Evolutionary conservation across 2,797 vertebrate species (phyloP).

Genomic region (Intellagama lesueurii): DNA sequence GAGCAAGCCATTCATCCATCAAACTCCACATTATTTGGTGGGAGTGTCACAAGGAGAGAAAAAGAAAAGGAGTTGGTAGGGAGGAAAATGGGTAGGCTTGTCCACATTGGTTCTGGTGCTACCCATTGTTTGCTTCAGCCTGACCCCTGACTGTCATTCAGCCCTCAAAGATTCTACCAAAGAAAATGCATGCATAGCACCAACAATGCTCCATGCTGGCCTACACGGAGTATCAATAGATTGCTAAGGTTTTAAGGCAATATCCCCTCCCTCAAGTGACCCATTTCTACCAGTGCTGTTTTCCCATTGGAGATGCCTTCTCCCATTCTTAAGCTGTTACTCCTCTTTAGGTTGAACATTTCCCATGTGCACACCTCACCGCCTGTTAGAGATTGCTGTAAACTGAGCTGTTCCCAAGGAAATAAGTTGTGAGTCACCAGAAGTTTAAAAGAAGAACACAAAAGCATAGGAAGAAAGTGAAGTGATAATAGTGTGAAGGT

Average conservation of each 20-base stretch:
- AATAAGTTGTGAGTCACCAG: not conserved
- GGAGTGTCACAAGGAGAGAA: not conserved
- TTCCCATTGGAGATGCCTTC: not conserved
- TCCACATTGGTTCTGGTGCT: no score
- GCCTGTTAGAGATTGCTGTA: not conserved
- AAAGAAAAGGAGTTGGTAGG: not conserved
- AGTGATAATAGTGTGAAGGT: constrained; percentile 54
- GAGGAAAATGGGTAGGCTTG: not conserved
- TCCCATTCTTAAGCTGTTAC: no score
- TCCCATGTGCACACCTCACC: not conserved
- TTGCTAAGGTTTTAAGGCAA: not conserved
- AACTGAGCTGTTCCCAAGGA: not conserved
- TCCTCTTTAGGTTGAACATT: not conserved
- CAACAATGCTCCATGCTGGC: no score
- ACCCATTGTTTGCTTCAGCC: no score
- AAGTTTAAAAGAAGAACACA: constrained; percentile 53
- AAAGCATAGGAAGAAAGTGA: constrained; percentile 32
- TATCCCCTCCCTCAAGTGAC: not conserved
- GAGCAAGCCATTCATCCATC: not conserved
- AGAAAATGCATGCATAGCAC: no score
- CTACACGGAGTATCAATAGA: not conserved
- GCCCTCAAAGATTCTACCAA: no score
- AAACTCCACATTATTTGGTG: not conserved
- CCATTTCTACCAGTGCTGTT: not conserved
- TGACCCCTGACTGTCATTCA: no score